Conservation (phyloP, 1,140 invertebrate genomes). For the Ptiloglossa arizonensis region DNA sequence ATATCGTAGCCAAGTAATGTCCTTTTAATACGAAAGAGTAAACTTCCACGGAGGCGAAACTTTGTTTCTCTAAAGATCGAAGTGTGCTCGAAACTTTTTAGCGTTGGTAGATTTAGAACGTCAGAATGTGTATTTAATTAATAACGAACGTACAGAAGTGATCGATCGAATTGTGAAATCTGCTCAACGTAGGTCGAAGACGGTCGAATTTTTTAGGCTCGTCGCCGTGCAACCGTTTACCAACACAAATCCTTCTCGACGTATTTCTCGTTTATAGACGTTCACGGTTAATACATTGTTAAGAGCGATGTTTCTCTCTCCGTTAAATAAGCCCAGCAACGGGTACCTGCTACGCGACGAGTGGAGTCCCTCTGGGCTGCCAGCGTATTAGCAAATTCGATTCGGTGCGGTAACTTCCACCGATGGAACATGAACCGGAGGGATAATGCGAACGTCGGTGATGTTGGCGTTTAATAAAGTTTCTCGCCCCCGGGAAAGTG, state of each 20-base stretch:
- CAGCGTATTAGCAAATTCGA: conserved; percentile 63
- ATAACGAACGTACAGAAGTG: too few species aligned
- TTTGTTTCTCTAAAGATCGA: too few species aligned
- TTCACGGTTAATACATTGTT: conserved; percentile 18
- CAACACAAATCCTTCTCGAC: background rate
- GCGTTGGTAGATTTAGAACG: too few species aligned
- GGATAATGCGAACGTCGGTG: conserved; percentile 13
- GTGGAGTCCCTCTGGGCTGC: conserved; percentile 13
- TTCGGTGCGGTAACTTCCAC: conserved; percentile 50
- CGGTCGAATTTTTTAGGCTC: too few species aligned
- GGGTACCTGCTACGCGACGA: conserved; percentile 39
- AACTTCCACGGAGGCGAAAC: too few species aligned
- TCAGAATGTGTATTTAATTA: too few species aligned
- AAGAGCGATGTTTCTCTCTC: conserved; percentile 22
- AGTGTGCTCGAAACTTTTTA: too few species aligned
- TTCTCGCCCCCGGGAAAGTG: conserved; percentile 25
- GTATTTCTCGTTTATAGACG: background rate
- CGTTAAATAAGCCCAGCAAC: conserved; percentile 30
- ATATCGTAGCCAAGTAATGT: too few species aligned
- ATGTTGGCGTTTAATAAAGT: conserved; percentile 38
- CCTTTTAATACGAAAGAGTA: too few species aligned
- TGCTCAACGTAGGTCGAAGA: too few species aligned
- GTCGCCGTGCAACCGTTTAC: background rate
- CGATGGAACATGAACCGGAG: background rate
- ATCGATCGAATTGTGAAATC: too few species aligned